Percentiles rank a stretch among this genome's conserved stretches.
phyloP scores from a whole-genome alignment of 2,113 vertebrate species.

The Thalassoma bifasciatum region DNA sequence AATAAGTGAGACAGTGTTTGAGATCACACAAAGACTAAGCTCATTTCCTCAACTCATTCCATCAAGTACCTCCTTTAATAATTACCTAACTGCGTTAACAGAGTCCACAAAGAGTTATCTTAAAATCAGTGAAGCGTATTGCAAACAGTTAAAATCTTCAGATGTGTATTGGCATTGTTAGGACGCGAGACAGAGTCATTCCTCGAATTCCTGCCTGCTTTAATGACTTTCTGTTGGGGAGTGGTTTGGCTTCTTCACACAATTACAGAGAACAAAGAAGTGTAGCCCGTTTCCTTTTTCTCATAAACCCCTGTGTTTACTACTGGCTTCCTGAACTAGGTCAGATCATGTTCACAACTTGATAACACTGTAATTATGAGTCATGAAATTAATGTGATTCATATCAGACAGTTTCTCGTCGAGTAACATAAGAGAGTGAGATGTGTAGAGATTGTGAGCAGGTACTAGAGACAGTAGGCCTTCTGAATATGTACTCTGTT shows the following conservation, averaged over 20 bases:
- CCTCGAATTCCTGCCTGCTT: slow-evolving; percentile 2
- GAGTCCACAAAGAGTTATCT: not conserved
- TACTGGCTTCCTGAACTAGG: not conserved
- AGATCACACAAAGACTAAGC: too few relatives aligned
- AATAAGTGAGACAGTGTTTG: too few relatives aligned
- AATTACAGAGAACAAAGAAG: not conserved
- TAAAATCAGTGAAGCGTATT: not conserved
- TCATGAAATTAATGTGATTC: not conserved
- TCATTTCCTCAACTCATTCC: too few relatives aligned
- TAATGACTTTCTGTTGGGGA: not conserved
- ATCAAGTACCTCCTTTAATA: not conserved
- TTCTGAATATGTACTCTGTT: too few relatives aligned
- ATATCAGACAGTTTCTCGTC: not conserved
- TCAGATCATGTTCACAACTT: too few relatives aligned
- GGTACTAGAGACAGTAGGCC: too few relatives aligned
- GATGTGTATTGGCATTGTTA: not conserved
- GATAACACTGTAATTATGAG: not conserved
- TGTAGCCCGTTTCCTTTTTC: not conserved
- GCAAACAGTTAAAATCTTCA: not conserved
- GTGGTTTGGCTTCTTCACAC: not conserved
- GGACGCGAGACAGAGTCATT: not conserved
- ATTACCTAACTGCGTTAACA: not conserved
- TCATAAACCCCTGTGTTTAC: not conserved
- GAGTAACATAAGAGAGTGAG: not conserved
- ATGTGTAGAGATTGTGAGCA: not conserved